A percentile compares a stretch with the other conserved stretches of the same genome.
Conservation (phyloP, 2,113 vertebrate genomes). For the Lampris megalopsis region DNA sequence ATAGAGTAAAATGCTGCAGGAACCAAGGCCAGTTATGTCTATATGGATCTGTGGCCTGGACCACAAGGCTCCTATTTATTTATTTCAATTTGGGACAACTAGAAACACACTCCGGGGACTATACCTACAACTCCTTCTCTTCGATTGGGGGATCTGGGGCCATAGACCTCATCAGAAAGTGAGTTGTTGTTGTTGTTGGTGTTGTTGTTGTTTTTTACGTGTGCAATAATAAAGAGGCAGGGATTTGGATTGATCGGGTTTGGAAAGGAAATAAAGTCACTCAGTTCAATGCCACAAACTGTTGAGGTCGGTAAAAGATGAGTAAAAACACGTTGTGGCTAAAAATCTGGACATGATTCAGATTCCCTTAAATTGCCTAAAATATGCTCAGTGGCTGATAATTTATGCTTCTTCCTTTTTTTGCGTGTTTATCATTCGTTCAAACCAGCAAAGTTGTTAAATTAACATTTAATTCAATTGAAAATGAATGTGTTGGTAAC, state of each 20-base stretch:
- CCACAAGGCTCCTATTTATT: slow-evolving; percentile 46
- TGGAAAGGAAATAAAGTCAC: background rate
- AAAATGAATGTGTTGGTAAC: too few species aligned
- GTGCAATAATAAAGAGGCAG: slow-evolving; percentile 1
- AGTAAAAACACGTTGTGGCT: too few species aligned
- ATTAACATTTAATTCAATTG: too few species aligned
- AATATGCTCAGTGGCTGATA: too few species aligned
- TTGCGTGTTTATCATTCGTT: too few species aligned
- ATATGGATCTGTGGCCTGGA: slow-evolving; percentile 46
- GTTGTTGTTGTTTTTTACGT: slow-evolving; percentile 23
- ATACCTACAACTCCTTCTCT: background rate
- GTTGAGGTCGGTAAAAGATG: too few species aligned
- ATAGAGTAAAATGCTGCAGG: slow-evolving; percentile 51
- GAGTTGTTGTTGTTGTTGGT: slow-evolving; percentile 64
- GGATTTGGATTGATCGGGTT: background rate
- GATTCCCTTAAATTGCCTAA: too few species aligned
- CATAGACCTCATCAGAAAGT: slow-evolving; percentile 60
- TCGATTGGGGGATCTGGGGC: slow-evolving; percentile 50
- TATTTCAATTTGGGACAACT: slow-evolving; percentile 21
- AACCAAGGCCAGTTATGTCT: slow-evolving; percentile 20
- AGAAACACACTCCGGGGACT: slow-evolving; percentile 43
- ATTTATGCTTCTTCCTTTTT: too few species aligned
- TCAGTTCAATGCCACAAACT: background rate
- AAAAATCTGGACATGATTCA: too few species aligned
- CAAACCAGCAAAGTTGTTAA: too few species aligned